A percentile compares a stretch with the other conserved stretches of the same genome.
Conservation (phyloP, 1,140 invertebrate genomes). For the Aethina tumida region DNA sequence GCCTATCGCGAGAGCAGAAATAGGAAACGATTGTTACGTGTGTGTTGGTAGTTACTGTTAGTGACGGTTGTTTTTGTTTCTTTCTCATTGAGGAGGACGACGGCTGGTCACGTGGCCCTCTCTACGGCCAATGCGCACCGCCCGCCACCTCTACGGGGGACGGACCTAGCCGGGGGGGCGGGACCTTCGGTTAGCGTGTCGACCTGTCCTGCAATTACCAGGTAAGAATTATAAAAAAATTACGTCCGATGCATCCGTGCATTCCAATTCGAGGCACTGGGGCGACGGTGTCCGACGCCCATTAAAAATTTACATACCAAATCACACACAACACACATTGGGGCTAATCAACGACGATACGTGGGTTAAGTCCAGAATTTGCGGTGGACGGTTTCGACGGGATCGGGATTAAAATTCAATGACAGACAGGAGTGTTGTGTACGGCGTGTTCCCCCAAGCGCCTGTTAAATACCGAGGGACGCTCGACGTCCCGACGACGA, state of each 20-base stretch:
- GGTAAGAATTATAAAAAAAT: slow-evolving; percentile 32
- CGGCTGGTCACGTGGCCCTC: slow-evolving; percentile 33
- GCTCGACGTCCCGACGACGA: slow-evolving; percentile 24
- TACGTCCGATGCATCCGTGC: too few species aligned
- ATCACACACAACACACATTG: too few species aligned
- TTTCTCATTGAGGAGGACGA: slow-evolving; percentile 35
- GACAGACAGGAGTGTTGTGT: slow-evolving; percentile 16
- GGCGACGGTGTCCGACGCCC: too few species aligned
- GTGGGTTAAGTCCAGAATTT: too few species aligned
- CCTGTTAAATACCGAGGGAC: slow-evolving; percentile 29
- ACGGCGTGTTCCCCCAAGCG: slow-evolving; percentile 22
- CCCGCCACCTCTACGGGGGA: slow-evolving; percentile 16
- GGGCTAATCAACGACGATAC: too few species aligned
- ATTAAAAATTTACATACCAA: too few species aligned
- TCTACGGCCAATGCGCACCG: slow-evolving; percentile 25
- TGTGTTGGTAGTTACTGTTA: slow-evolving; percentile 35
- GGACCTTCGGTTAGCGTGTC: slow-evolving; percentile 29
- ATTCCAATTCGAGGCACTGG: too few species aligned
- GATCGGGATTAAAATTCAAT: too few species aligned
- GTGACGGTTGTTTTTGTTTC: slow-evolving; percentile 38
- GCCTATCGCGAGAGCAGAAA: slow-evolving; percentile 25
- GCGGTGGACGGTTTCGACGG: too few species aligned
- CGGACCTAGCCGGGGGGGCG: slow-evolving; percentile 26
- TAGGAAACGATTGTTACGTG: slow-evolving; percentile 36
- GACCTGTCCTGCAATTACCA: slow-evolving; percentile 31